These are phyloP conservation scores for Terrapene triunguis DNA, from an alignment of 2,113 vertebrate species.

Conservation along the genomic window DNA sequence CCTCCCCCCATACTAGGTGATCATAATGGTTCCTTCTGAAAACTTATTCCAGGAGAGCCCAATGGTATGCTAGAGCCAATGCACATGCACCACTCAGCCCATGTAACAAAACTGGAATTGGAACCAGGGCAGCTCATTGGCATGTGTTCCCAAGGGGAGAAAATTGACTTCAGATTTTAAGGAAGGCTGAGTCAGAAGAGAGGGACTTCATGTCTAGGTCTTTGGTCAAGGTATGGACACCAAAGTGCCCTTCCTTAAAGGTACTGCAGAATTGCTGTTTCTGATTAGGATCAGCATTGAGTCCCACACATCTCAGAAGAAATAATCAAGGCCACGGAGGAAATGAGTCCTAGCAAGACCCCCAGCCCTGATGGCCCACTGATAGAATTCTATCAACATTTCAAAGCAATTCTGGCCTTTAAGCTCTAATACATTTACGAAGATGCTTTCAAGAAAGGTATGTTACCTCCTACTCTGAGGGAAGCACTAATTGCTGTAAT, in stretches of 20 bases:
- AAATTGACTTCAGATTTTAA: neutral
- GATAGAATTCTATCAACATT: too few species aligned
- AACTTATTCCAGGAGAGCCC: neutral
- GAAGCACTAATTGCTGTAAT: too few species aligned
- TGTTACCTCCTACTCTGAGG: too few species aligned
- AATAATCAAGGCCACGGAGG: too few species aligned
- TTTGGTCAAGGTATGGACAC: accelerated
- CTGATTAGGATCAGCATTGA: accelerated
- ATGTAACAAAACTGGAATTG: neutral
- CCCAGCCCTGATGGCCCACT: too few species aligned
- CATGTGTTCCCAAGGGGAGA: accelerated
- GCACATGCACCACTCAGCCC: neutral
- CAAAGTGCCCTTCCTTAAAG: accelerated
- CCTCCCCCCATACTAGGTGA: neutral
- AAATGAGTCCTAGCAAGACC: too few species aligned
- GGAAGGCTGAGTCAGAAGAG: neutral
- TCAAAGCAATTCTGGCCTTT: too few species aligned
- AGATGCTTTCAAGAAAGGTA: too few species aligned
- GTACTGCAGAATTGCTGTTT: neutral
- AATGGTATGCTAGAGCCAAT: neutral
- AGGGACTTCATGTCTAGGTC: accelerated
- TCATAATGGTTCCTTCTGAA: neutral
- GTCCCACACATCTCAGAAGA: too few species aligned
- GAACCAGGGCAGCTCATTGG: accelerated
- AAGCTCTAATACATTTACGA: too few species aligned